Conservation (phyloP, 2,888 invertebrate genomes). For the Loripinus fragilis region DNA sequence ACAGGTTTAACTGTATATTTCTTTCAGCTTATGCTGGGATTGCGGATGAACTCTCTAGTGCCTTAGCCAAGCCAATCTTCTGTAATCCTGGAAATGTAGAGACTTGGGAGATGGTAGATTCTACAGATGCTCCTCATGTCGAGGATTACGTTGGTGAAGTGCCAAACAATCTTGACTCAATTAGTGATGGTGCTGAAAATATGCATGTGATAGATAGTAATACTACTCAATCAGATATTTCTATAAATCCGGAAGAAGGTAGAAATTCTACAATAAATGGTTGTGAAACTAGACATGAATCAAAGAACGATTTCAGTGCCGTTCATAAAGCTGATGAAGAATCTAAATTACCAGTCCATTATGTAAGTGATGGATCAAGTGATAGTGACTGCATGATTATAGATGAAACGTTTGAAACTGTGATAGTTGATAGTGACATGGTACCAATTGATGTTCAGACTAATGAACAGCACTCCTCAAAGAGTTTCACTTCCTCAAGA, state of each 20-base stretch:
- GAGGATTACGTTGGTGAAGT: neutral
- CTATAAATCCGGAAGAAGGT: neutral
- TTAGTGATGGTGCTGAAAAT: neutral
- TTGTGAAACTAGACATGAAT: neutral
- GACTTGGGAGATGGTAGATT: slow-evolving; percentile 48
- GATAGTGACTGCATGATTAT: no score
- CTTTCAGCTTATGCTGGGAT: slow-evolving; percentile 84
- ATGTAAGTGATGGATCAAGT: no score
- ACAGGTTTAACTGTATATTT: no score
- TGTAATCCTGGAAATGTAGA: slow-evolving; percentile 55
- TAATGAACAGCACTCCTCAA: neutral
- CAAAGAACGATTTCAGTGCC: no score
- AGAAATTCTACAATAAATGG: neutral
- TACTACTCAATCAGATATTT: neutral
- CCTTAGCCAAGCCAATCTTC: slow-evolving; percentile 52
- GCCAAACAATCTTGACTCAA: neutral
- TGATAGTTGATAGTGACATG: neutral
- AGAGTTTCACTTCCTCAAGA: neutral
- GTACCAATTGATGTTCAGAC: neutral
- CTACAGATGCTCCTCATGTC: slow-evolving; percentile 15
- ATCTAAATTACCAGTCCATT: no score
- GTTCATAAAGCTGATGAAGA: no score
- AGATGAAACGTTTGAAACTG: neutral
- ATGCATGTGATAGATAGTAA: neutral
- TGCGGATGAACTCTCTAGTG: slow-evolving; percentile 70